A percentile compares a stretch with the other conserved stretches of the same genome.
phyloP scores from a whole-genome alignment of 1,140 invertebrate genomes.

The Teleogryllus occipitalis region DNA sequence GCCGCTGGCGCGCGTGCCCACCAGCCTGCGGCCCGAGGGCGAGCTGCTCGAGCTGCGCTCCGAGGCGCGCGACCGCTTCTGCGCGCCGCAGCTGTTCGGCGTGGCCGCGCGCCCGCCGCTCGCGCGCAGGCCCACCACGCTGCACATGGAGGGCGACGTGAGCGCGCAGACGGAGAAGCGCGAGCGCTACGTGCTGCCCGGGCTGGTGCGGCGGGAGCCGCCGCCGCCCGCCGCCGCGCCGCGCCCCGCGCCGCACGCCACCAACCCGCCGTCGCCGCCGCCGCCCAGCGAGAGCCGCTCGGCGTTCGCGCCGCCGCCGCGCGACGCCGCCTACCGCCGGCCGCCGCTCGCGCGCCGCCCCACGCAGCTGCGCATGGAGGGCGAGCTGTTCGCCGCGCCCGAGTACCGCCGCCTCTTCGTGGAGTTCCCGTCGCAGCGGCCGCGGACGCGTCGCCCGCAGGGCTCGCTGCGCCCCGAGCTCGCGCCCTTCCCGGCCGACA shows the following conservation, averaged over 20 bases:
- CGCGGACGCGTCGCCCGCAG: background rate
- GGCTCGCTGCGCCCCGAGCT: background rate
- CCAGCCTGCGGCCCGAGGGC: background rate
- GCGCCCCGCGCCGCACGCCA: background rate
- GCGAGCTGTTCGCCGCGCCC: slow-evolving; percentile 33
- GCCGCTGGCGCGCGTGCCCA: background rate
- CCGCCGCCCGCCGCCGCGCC: too few species aligned
- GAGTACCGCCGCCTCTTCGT: slow-evolving; percentile 41
- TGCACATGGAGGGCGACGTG: slow-evolving; percentile 13
- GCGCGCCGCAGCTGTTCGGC: background rate
- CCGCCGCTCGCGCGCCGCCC: slow-evolving; percentile 10
- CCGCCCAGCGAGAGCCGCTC: background rate
- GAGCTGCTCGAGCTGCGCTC: slow-evolving; percentile 26
- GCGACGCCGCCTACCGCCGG: background rate
- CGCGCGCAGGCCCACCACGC: slow-evolving; percentile 10
- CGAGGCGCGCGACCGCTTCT: slow-evolving; percentile 33
- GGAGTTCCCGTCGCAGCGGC: slow-evolving; percentile 31
- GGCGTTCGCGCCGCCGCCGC: background rate
- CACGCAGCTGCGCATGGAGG: slow-evolving; percentile 17
- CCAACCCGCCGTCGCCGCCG: background rate
- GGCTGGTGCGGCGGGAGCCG: background rate
- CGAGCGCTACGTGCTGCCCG: background rate
- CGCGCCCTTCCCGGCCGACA: background rate
- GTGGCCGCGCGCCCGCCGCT: background rate
- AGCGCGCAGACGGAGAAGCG: background rate